A percentile compares a stretch with the other conserved stretches of the same genome.
These are phyloP conservation scores for Eulemur albifrons DNA, from an alignment of 2,797 vertebrate species.

Conservation along the genomic window DNA sequence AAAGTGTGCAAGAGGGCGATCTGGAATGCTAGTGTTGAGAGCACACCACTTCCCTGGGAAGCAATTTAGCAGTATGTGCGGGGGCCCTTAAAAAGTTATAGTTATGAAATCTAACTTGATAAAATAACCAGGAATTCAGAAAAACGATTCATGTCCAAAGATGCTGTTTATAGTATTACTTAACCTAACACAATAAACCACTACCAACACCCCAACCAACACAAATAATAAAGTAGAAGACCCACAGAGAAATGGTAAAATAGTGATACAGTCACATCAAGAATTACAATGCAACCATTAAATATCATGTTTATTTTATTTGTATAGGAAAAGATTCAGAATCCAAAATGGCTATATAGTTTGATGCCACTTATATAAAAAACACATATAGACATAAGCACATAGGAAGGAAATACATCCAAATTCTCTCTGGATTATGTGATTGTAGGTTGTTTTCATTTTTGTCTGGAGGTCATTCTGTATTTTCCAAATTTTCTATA, in stretches of 20 bases:
- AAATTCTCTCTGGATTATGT: conserved; percentile 8
- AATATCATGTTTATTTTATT: background rate
- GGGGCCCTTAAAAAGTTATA: background rate
- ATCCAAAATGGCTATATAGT: background rate
- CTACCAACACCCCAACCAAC: background rate
- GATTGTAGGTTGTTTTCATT: background rate
- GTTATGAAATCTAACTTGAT: background rate
- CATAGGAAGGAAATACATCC: background rate
- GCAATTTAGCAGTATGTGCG: background rate
- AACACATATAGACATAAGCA: background rate
- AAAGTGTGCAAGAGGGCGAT: background rate
- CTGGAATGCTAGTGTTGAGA: background rate
- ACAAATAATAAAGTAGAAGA: background rate
- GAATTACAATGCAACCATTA: background rate
- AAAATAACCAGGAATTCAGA: background rate
- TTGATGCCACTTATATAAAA: background rate
- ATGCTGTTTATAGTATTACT: background rate
- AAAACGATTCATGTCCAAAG: background rate
- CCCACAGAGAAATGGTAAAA: background rate
- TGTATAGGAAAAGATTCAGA: background rate
- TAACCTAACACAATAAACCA: background rate
- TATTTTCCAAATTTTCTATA: background rate
- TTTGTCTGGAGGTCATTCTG: background rate
- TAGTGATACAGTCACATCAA: background rate
- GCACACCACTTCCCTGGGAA: background rate